These are phyloP conservation scores for Cylloceria caligata DNA, from an alignment of 2,888 invertebrate genomes.

Conservation along the genomic window DNA sequence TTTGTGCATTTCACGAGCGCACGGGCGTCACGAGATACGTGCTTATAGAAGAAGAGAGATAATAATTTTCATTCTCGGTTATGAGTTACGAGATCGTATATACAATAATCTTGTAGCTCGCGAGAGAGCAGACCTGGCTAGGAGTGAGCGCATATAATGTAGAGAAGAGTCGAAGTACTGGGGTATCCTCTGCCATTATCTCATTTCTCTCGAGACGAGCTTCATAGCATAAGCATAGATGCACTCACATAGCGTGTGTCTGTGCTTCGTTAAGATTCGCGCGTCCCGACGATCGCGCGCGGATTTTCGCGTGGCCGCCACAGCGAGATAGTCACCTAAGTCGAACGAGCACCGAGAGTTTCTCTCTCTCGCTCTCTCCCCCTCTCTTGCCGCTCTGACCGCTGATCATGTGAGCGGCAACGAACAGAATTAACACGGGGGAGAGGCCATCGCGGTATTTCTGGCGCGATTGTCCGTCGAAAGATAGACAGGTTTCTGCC, in stretches of 20 bases:
- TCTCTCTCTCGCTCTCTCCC: constrained; percentile 4
- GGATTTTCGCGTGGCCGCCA: background rate
- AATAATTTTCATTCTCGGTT: constrained; percentile 48
- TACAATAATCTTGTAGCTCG: constrained; percentile 43
- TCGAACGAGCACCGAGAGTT: background rate
- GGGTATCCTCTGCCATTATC: constrained; percentile 52
- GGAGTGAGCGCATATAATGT: constrained; percentile 9
- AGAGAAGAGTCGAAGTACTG: constrained; percentile 38
- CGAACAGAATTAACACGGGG: constrained; percentile 81
- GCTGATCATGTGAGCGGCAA: constrained; percentile 76
- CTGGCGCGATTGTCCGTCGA: constrained; percentile 84
- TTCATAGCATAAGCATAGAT: background rate
- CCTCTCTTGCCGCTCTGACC: constrained; percentile 61
- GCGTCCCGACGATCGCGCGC: background rate
- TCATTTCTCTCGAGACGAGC: constrained; percentile 5
- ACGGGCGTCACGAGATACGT: background rate
- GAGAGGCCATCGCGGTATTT: constrained; percentile 81
- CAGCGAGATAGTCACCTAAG: background rate
- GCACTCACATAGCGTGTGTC: background rate
- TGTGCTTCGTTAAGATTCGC: background rate
- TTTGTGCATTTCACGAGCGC: constrained; percentile 32
- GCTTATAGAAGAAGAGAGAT: background rate
- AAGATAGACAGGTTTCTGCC: constrained; percentile 81
- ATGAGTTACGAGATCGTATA: constrained; percentile 55
- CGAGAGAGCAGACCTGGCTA: background rate